phyloP scores from a whole-genome alignment of 2,797 vertebrate species.

The Cichlasoma orientale region DNA sequence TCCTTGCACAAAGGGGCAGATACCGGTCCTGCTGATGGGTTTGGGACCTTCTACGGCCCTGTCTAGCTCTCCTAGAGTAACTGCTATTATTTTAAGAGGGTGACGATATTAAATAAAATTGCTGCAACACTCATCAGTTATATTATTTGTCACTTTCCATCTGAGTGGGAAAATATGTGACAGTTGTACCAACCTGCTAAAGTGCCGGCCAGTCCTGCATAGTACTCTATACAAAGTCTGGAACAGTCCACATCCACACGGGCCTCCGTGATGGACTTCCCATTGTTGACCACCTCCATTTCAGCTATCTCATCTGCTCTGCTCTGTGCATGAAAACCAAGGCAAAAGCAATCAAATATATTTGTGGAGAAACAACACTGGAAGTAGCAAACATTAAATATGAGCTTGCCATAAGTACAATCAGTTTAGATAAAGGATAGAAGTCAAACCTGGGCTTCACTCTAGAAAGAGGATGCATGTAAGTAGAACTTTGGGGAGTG shows the following conservation, averaged over 20 bases:
- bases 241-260: conserved; percentile 88
- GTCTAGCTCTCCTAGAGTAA: too few relatives aligned
- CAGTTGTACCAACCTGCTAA: conserved; percentile 81
- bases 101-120: too few relatives aligned
- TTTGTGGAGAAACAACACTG: background rate
- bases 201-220: conserved; percentile 86
- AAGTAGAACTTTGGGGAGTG: background rate
- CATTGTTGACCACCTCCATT: conserved; percentile 92
- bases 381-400: background rate
- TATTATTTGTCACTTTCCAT: too few relatives aligned
- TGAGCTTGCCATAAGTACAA: too few relatives aligned
- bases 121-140: background rate
- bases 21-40: too few relatives aligned
- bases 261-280: conserved; percentile 94
- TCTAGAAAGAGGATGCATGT: background rate
- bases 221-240: conserved; percentile 92
- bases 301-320: conserved; percentile 82
- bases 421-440: too few relatives aligned
- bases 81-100: too few relatives aligned
- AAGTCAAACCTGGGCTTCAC: too few relatives aligned
- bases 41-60: too few relatives aligned
- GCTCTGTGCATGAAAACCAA: conserved; percentile 75
- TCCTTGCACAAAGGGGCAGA: too few relatives aligned
- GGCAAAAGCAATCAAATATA: background rate
- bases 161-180: background rate